Evolutionary conservation across 2,113 vertebrate genomes (phyloP), one percentile per base, ranked within the genome.

Genomic region (Petrocephalus microphthalmus): DNA sequence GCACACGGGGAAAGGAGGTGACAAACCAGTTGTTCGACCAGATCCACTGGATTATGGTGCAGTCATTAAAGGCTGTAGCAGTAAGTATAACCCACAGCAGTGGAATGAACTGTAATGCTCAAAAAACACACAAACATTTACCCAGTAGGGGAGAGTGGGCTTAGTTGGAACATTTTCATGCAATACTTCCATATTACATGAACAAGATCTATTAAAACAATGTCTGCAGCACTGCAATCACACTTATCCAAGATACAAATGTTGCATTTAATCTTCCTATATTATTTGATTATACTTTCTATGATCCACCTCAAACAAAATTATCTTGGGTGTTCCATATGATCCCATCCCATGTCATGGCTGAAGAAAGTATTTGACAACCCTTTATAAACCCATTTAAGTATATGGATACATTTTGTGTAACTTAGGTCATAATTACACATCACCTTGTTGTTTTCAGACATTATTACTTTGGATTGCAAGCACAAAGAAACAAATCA

Each of bases 1-100:
- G 98, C 96, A 99, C 98, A 42, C 95, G 97, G 25, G 98, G 98
- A 82, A 96, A 94, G 91, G 97, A 98, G 87, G 98, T 99, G 92
- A 99, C 98, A 11, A 94, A 93, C 92, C 96, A 96, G 78, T 95
- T 99, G 53, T 99, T 99, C 49, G 98, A 99, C 90, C 97, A 99
- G 93, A 99, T 99, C 92, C 96, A 99, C 92, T 99, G 98, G 98
- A 97, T 99, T 54, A 96, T 99, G 84, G 97, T 99, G 90, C 98
- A 99, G 93, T 99, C 98, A 0, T 95, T 99, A 91, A 99, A 99
- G 92, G 98, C 98, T 57, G 84, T 53, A 56, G 84, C 52, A 54
- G 84, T 85, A 64, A 42, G 37, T 37, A 53, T 3, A n/a, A 33
- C 74, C 45, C 54, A 67, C 20, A 22, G 25, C 10, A 13, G 22